Conservation (phyloP, 2,113 vertebrate species). For the Lagenorhynchus albirostris region DNA sequence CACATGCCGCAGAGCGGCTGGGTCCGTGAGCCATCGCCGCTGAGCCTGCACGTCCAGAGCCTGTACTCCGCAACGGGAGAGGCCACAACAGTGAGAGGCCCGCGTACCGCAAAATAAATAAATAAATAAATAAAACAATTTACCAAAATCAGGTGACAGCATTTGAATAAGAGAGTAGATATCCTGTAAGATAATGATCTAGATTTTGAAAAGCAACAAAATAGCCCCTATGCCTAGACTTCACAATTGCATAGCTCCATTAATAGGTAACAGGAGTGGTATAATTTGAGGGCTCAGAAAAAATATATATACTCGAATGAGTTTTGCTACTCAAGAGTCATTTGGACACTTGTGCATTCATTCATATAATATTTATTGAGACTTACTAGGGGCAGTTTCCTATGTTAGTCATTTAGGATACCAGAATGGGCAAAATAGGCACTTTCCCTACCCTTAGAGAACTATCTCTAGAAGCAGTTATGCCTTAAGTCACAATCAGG, state of each 20-base stretch:
- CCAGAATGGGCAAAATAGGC: background rate
- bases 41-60: too few species aligned
- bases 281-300: background rate
- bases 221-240: background rate
- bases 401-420: background rate
- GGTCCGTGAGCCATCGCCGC: too few species aligned
- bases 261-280: background rate
- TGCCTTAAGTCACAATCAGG: background rate
- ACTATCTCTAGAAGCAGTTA: background rate
- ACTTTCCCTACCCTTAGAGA: background rate
- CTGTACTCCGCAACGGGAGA: too few species aligned
- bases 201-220: background rate
- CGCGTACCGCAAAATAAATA: too few species aligned
- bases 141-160: fast-evolving
- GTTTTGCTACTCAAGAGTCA: background rate
- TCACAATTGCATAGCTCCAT: background rate
- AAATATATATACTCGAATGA: background rate
- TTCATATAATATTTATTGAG: background rate
- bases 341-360: background rate
- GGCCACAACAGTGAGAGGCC: too few species aligned
- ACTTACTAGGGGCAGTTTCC: background rate
- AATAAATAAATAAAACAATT: background rate
- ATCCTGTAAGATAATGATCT: background rate
- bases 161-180: background rate
- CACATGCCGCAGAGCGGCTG: too few species aligned